These are phyloP conservation scores for Trematomus bernacchii DNA, from an alignment of 2,797 vertebrate species.

Conservation along the genomic window DNA sequence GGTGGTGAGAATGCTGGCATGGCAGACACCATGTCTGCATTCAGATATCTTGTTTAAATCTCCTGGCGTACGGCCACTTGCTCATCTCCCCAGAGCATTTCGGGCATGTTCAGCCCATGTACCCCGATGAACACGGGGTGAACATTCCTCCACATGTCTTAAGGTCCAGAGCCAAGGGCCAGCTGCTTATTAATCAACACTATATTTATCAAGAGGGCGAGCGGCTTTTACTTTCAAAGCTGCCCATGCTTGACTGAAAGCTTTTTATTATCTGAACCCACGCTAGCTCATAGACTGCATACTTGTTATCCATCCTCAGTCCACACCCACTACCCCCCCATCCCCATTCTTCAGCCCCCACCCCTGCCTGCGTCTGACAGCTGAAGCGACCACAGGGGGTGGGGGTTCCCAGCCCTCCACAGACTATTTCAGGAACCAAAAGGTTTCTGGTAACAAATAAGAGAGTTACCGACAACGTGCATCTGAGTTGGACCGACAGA, in stretches of 20 bases:
- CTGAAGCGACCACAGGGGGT: constrained; percentile 59
- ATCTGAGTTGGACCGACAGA: constrained; percentile 12
- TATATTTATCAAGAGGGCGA: constrained; percentile 76
- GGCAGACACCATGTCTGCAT: constrained; percentile 61
- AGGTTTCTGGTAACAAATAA: constrained; percentile 74
- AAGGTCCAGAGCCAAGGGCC: constrained; percentile 61
- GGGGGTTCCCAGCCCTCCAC: constrained; percentile 51
- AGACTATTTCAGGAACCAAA: constrained; percentile 76
- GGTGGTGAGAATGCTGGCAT: constrained; percentile 36
- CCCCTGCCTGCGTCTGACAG: constrained; percentile 61
- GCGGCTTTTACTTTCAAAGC: constrained; percentile 58
- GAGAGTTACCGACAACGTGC: constrained; percentile 50
- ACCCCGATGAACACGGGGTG: constrained; percentile 62
- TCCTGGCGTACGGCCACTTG: constrained; percentile 57
- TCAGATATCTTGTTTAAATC: constrained; percentile 64
- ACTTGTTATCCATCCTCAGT: constrained; percentile 63
- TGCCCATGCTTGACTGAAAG: constrained; percentile 41
- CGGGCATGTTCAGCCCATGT: constrained; percentile 65
- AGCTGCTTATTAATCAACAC: constrained; percentile 69
- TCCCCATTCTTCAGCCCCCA: constrained; percentile 43
- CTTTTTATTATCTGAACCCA: constrained; percentile 45
- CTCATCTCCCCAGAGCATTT: constrained; percentile 64
- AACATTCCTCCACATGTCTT: constrained; percentile 77
- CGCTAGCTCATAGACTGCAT: constrained; percentile 51
- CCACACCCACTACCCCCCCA: constrained; percentile 30